Percentiles rank a stretch among this genome's conserved stretches.
phyloP scores from a whole-genome alignment of 2,888 invertebrate genomes.

The Tuta absoluta region DNA sequence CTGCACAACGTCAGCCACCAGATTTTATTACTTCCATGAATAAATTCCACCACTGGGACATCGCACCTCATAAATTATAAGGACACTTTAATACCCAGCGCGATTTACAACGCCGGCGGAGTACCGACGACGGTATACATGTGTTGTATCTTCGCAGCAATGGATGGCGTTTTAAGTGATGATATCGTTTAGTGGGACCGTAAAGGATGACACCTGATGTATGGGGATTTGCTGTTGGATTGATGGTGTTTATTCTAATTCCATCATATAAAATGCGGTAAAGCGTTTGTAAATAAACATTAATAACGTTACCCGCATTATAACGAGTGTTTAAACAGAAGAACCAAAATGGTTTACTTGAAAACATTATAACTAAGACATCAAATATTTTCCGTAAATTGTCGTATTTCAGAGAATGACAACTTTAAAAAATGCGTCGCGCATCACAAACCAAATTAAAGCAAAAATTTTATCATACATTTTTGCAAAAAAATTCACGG shows the following conservation, averaged over 20 bases:
- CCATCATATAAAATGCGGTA: background rate
- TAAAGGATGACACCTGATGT: constrained; percentile 15
- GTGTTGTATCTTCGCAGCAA: constrained; percentile 37
- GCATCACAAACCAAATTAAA: too few species aligned
- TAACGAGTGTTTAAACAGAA: background rate
- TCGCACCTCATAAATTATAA: constrained; percentile 68
- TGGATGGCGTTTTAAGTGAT: constrained; percentile 43
- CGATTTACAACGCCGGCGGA: constrained; percentile 56
- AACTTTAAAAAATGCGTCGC: too few species aligned
- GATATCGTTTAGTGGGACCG: constrained; percentile 31
- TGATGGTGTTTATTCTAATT: constrained; percentile 13
- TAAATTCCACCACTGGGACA: constrained; percentile 67
- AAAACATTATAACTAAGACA: too few species aligned
- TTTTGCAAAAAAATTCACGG: too few species aligned
- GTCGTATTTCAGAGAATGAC: too few species aligned
- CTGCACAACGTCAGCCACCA: constrained; percentile 60
- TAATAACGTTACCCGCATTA: background rate
- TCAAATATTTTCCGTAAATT: too few species aligned
- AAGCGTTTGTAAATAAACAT: background rate
- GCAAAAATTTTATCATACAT: too few species aligned
- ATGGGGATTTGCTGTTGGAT: constrained; percentile 26
- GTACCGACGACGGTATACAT: constrained; percentile 47
- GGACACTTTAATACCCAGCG: constrained; percentile 57
- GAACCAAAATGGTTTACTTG: too few species aligned
- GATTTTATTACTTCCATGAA: constrained; percentile 78